These are phyloP conservation scores for Sinella curviseta DNA, from an alignment of 1,140 invertebrate species.

Conservation along the genomic window DNA sequence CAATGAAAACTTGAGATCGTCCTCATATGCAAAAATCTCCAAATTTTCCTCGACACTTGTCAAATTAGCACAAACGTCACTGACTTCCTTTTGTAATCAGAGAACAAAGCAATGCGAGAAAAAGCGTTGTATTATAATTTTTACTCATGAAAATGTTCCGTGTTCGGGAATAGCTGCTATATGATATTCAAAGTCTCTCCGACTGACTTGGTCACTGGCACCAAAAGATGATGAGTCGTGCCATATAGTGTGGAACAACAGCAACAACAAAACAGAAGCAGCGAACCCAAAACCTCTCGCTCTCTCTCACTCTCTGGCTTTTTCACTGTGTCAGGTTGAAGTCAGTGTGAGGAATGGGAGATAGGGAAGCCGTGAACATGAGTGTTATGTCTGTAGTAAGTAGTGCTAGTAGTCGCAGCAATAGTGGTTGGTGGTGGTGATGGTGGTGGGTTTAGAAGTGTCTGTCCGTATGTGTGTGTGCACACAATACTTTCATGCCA, in stretches of 20 bases:
- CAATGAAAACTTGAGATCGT: not conserved
- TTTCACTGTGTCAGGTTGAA: conserved; percentile 33
- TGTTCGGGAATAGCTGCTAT: no score
- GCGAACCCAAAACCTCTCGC: conserved; percentile 15
- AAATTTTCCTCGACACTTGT: not conserved
- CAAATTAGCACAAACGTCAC: no score
- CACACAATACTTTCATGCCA: not conserved
- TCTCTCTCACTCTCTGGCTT: not conserved
- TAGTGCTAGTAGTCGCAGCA: not conserved
- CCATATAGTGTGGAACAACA: conserved; percentile 11
- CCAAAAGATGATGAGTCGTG: conserved; percentile 13
- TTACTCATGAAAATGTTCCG: no score
- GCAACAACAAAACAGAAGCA: conserved; percentile 4
- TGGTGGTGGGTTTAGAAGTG: conserved; percentile 14
- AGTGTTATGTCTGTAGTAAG: conserved; percentile 32
- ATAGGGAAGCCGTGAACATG: conserved; percentile 35
- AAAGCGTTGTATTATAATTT: no score
- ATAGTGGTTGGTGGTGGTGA: conserved; percentile 28
- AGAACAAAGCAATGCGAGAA: no score
- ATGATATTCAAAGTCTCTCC: not conserved
- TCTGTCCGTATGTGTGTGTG: conserved; percentile 3
- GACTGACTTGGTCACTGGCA: not conserved
- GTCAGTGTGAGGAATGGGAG: conserved; percentile 34
- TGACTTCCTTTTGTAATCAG: no score
- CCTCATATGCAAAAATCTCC: not conserved